Conservation (phyloP, 2,113 vertebrate species). For the Piprites chloris region DNA sequence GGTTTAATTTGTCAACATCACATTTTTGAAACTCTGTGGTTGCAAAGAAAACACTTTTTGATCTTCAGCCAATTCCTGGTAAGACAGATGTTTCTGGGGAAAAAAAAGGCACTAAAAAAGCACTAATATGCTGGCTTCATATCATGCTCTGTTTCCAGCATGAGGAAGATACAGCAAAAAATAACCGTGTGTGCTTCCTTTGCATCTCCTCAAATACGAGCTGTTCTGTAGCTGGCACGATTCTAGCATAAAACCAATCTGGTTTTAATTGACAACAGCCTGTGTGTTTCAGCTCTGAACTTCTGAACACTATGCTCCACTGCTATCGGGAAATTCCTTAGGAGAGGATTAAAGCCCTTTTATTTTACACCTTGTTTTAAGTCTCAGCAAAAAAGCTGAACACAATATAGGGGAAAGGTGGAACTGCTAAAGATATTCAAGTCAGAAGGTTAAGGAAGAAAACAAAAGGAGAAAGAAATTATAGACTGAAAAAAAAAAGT, state of each 20-base stretch:
- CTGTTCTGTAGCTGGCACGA: background rate
- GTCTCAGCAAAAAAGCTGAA: background rate
- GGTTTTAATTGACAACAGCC: background rate
- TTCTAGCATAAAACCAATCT: background rate
- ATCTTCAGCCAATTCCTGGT: background rate
- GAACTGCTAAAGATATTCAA: background rate
- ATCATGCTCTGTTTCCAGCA: background rate
- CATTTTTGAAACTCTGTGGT: background rate
- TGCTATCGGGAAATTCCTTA: background rate
- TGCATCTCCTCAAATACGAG: background rate
- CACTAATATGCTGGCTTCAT: background rate
- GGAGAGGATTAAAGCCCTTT: background rate
- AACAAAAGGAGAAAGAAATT: background rate
- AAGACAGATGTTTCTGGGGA: background rate
- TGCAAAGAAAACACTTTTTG: background rate
- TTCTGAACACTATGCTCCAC: background rate
- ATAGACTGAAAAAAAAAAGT: background rate
- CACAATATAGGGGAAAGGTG: background rate
- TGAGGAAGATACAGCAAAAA: background rate
- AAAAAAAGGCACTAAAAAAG: background rate
- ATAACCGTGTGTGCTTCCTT: background rate
- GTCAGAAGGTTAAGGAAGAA: background rate
- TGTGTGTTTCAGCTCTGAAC: background rate
- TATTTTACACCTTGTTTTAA: background rate
- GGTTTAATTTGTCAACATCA: background rate